Percentiles rank a stretch among this genome's conserved stretches.
Conservation (phyloP, 2,888 invertebrate genomes). For the Cataglyphis livida region DNA sequence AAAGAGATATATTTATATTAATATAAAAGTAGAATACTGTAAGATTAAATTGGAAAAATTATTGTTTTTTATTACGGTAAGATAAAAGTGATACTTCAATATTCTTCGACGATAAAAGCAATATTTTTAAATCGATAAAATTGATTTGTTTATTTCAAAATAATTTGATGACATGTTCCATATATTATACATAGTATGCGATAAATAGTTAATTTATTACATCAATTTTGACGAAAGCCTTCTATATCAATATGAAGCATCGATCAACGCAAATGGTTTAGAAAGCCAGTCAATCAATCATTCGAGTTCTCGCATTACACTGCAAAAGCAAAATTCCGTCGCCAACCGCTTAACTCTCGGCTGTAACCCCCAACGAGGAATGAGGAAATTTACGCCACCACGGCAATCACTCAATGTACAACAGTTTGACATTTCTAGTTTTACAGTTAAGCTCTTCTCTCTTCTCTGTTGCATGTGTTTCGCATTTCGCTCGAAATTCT, state of each 20-base stretch:
- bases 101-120: neutral
- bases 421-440: neutral
- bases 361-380: slow-evolving; percentile 15
- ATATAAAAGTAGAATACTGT: neutral
- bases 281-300: slow-evolving; percentile 35
- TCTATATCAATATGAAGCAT: neutral
- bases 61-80: neutral
- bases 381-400: slow-evolving; percentile 11
- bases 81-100: neutral
- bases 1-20: neutral
- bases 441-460: neutral
- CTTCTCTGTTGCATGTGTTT: neutral
- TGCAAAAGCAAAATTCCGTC: slow-evolving; percentile 30
- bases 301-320: slow-evolving; percentile 6
- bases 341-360: slow-evolving; percentile 30
- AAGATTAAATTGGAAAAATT: neutral
- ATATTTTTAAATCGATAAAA: neutral
- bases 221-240: neutral
- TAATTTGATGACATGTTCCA: neutral
- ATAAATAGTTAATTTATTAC: neutral
- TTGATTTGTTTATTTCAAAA: neutral
- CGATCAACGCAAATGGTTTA: slow-evolving; percentile 21
- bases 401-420: slow-evolving; percentile 6
- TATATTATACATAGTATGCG: neutral
- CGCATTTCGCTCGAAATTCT: slow-evolving; percentile 8